Conservation (phyloP, 2,113 vertebrate genomes). For the Poeciliopsis prolifica region DNA sequence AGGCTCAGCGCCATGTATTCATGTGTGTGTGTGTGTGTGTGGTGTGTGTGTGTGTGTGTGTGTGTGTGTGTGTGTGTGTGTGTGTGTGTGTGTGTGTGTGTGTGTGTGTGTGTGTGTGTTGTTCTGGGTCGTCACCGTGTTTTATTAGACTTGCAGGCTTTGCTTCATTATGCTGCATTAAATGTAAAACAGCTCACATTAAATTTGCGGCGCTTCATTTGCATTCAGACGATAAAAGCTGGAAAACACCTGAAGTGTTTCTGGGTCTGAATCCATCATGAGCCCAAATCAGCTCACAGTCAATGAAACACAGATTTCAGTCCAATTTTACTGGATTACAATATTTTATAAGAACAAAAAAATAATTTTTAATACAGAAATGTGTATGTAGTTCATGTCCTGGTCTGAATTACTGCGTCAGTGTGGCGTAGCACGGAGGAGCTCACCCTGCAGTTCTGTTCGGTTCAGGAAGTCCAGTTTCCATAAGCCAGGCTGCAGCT, state of each 20-base stretch:
- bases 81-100: not conserved
- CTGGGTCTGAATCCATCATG: too few relatives aligned
- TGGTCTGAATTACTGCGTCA: too few relatives aligned
- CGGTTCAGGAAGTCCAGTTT: too few relatives aligned
- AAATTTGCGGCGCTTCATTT: conserved; percentile 11
- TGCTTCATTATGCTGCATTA: conserved; percentile 25
- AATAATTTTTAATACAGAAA: too few relatives aligned
- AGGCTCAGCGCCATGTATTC: conserved; percentile 9
- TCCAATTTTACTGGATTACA: too few relatives aligned
- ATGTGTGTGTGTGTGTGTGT: not conserved
- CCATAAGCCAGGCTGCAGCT: too few relatives aligned
- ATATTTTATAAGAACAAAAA: too few relatives aligned
- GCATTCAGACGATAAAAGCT: conserved; percentile 4
- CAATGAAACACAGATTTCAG: too few relatives aligned
- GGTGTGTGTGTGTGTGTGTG: not conserved
- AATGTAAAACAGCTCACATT: conserved; percentile 20
- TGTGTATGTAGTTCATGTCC: too few relatives aligned
- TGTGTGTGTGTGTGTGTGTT: not conserved
- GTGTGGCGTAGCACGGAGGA: too few relatives aligned
- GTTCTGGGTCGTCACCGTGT: not conserved
- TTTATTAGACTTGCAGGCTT: conserved; percentile 8
- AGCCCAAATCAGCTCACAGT: too few relatives aligned
- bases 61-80: not conserved
- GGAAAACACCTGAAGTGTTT: not conserved
- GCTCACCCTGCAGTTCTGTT: too few relatives aligned